These are phyloP conservation scores for Taphrorychus bicolor DNA, from an alignment of 2,888 invertebrate species.

Conservation along the genomic window DNA sequence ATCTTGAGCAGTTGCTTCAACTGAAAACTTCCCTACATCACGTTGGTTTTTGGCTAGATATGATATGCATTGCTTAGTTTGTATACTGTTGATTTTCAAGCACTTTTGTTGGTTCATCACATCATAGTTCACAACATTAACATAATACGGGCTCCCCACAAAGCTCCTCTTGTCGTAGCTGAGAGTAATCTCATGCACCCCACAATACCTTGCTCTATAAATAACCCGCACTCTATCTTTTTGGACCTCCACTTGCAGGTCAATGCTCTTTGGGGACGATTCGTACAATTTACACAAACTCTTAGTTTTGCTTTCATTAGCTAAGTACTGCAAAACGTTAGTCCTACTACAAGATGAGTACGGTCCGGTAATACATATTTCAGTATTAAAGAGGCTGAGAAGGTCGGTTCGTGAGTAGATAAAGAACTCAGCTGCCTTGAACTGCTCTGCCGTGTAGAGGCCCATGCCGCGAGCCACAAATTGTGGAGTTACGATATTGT, in stretches of 20 bases:
- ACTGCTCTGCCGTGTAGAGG: constrained; percentile 65
- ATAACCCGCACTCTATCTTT: constrained; percentile 63
- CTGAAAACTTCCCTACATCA: not conserved
- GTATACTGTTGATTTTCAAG: too few relatives aligned
- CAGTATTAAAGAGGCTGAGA: constrained; percentile 44
- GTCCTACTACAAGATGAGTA: constrained; percentile 51
- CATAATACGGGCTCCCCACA: constrained; percentile 67
- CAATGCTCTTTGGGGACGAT: constrained; percentile 55
- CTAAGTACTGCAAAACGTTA: constrained; percentile 12
- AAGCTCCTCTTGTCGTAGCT: constrained; percentile 65
- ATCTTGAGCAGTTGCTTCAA: not conserved
- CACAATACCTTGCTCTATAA: constrained; percentile 63
- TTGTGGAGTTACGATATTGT: constrained; percentile 55
- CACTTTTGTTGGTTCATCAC: not conserved
- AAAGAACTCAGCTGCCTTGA: constrained; percentile 66
- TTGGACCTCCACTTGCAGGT: constrained; percentile 61
- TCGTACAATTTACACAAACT: not conserved
- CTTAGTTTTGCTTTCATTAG: constrained; percentile 10
- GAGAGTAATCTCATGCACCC: constrained; percentile 66
- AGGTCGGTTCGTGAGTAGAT: constrained; percentile 59
- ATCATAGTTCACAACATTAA: constrained; percentile 46
- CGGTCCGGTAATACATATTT: constrained; percentile 55
- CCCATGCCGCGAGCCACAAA: constrained; percentile 70
- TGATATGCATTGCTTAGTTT: not conserved
- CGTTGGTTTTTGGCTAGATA: not conserved